Percentiles rank a stretch among this genome's conserved stretches.
Evolutionary conservation across 2,113 vertebrate genomes (phyloP).

Genomic region (Sitta europaea): DNA sequence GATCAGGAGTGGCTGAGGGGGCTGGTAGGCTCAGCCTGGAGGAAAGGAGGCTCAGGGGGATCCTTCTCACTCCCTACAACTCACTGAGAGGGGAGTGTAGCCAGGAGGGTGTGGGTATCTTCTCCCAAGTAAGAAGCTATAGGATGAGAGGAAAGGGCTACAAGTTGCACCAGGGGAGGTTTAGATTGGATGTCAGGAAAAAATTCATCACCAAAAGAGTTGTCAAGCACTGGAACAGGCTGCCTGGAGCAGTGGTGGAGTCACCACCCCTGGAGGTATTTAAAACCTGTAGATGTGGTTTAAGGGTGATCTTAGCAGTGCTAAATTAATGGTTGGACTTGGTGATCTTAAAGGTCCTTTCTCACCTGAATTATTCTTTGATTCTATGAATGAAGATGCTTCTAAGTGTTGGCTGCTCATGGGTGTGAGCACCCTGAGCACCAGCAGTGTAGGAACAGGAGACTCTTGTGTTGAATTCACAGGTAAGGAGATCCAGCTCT

Average conservation of each 20-base stretch:
- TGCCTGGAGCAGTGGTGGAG: not conserved
- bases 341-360: not conserved
- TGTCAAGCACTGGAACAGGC: not conserved
- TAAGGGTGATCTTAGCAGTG: not conserved
- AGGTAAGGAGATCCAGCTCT: not conserved
- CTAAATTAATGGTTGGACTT: not conserved
- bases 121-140: not conserved
- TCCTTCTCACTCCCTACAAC: not conserved
- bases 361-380: not conserved
- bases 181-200: not conserved
- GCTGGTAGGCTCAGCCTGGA: not conserved
- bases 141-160: not conserved
- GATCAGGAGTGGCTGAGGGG: not conserved
- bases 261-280: not conserved
- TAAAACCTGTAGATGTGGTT: not conserved
- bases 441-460: not conserved
- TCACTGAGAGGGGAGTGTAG: not conserved
- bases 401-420: not conserved
- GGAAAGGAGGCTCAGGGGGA: not conserved
- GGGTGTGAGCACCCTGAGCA: not conserved
- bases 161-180: not conserved
- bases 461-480: not conserved
- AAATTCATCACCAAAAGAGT: not conserved
- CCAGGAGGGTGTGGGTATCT: not conserved
- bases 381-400: not conserved